phyloP scores from a whole-genome alignment of 2,888 invertebrate species.

The Molorchus minor region DNA sequence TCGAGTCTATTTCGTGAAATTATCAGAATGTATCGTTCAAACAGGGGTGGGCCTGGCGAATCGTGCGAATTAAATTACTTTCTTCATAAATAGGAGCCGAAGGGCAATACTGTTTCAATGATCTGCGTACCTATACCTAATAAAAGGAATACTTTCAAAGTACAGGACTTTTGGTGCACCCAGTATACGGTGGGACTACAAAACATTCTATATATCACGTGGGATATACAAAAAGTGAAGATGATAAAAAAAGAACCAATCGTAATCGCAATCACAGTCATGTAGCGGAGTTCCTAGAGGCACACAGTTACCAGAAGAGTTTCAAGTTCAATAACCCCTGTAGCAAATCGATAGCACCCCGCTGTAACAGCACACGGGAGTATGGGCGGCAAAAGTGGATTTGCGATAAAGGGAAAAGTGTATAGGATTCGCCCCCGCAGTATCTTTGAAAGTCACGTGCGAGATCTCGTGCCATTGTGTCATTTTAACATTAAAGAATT shows the following conservation, averaged over 20 bases:
- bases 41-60: too few species aligned
- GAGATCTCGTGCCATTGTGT: not conserved
- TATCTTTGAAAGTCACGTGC: not conserved
- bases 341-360: constrained; percentile 34
- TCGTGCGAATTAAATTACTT: too few species aligned
- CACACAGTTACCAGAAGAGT: not conserved
- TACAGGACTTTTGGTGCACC: too few species aligned
- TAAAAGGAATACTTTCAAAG: too few species aligned
- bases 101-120: too few species aligned
- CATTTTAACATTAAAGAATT: too few species aligned
- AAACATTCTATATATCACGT: not conserved
- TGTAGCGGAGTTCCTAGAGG: not conserved
- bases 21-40: too few species aligned
- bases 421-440: not conserved
- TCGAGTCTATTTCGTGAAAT: too few species aligned
- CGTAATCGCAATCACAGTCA: not conserved
- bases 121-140: too few species aligned
- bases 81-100: too few species aligned
- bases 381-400: constrained; percentile 14
- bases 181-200: too few species aligned
- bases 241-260: not conserved
- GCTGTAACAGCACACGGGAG: constrained; percentile 14
- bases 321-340: constrained; percentile 34
- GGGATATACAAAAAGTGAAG: not conserved
- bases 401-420: constrained; percentile 20